Conservation (phyloP, 2,888 invertebrate genomes). For the Cetonia aurata region DNA sequence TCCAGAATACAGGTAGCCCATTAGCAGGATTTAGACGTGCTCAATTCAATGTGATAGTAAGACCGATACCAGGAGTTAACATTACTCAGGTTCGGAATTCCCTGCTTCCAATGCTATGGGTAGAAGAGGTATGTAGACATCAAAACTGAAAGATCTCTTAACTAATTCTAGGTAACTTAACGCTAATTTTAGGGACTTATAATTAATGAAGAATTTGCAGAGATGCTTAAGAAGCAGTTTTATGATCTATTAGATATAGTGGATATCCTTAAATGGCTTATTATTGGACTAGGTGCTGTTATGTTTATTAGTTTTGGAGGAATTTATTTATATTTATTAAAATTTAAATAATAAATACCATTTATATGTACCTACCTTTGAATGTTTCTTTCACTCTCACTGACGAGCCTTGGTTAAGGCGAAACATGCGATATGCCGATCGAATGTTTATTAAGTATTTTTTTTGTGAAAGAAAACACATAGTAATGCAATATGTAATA, state of each 20-base stretch:
- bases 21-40: slow-evolving; percentile 73
- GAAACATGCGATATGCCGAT: too few species aligned
- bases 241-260: slow-evolving; percentile 68
- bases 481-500: too few species aligned
- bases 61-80: slow-evolving; percentile 67
- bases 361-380: too few species aligned
- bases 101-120: slow-evolving; percentile 74
- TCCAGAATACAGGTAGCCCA: slow-evolving; percentile 73
- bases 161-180: not conserved
- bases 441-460: too few species aligned
- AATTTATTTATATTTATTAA: slow-evolving; percentile 1
- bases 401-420: too few species aligned
- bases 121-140: slow-evolving; percentile 71
- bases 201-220: slow-evolving; percentile 66
- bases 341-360: slow-evolving; percentile 18
- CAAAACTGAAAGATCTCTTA: not conserved
- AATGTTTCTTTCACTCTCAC: too few species aligned
- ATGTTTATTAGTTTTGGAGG: slow-evolving; percentile 31
- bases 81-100: slow-evolving; percentile 67
- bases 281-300: slow-evolving; percentile 65
- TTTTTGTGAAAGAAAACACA: too few species aligned
- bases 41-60: slow-evolving; percentile 76
- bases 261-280: slow-evolving; percentile 68
- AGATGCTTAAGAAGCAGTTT: slow-evolving; percentile 65
- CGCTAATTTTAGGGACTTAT: slow-evolving; percentile 67